A percentile compares a stretch with the other conserved stretches of the same genome.
phyloP scores from a whole-genome alignment of 2,113 vertebrate species.

The Mungos mungo region DNA sequence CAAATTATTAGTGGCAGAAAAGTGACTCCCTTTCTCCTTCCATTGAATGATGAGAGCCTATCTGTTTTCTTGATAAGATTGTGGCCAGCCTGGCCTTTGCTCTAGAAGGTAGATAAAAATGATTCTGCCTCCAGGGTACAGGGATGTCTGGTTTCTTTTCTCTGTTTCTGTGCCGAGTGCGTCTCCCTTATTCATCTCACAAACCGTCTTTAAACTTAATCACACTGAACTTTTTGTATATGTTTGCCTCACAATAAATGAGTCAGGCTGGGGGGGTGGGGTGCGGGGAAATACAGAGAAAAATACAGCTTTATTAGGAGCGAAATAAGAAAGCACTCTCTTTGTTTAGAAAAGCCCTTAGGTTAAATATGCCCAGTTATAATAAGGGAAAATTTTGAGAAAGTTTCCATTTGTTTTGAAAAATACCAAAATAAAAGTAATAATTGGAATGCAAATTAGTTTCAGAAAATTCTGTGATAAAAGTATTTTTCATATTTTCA shows the following conservation, averaged over 20 bases:
- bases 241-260: conserved; percentile 75
- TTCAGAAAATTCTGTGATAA: neutral
- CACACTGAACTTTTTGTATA: conserved; percentile 69
- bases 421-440: neutral
- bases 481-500: neutral
- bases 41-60: conserved; percentile 77
- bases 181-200: conserved; percentile 71
- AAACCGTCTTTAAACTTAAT: conserved; percentile 75
- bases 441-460: neutral
- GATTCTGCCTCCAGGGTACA: conserved; percentile 52
- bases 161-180: conserved; percentile 53
- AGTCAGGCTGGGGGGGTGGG: neutral
- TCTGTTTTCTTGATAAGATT: conserved; percentile 79
- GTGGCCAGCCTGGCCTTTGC: conserved; percentile 59
- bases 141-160: conserved; percentile 79
- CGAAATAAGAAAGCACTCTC: conserved; percentile 65
- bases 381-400: neutral
- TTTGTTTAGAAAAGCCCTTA: conserved; percentile 47
- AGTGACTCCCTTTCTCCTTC: conserved; percentile 60
- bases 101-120: conserved; percentile 77
- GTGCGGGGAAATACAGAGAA: neutral
- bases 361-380: neutral
- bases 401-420: neutral
- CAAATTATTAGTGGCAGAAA: conserved; percentile 78
- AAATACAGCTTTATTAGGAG: conserved; percentile 60